Base-by-base conservation (phyloP, 2,888 invertebrate species). In the Crocallis elinguaria region DNA sequence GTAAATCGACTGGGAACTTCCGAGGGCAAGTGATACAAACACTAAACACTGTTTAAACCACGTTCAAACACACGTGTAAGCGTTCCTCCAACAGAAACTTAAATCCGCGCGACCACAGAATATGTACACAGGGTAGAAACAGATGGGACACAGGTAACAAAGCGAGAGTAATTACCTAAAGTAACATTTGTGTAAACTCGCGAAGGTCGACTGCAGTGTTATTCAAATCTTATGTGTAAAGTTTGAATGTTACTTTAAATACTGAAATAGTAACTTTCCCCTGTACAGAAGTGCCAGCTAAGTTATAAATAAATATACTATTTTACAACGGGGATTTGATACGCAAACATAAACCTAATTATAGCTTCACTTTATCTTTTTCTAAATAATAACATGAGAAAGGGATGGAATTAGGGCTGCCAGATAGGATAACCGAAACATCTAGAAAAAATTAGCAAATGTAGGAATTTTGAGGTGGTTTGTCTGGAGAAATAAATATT, bases 21-120 rank as follows among this genome's bases (percentile, higher is more conserved):
- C 46, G 35, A 33, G 44, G 46, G 75, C 75, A 75, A 73, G 72
- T 73, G 71, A 75, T 71, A 76, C 70, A 50, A 39, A 57, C 65
- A 64, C 64, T 61, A 54, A 64, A 64, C 67, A 69, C 62, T 72
- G 70, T 62, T 63, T 60, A 55, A 49, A 58, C 51, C 36, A 29
- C 71, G 75, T 76, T 69, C 60, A 72, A 75, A 75, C 75, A 78
- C 77, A 74, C 66, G 65, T 73, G 75, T 77, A 74, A 77, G 74
- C 67, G 62, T 66, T 75, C 77, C 68, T 75, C 77, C 71, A 77
- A 80, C 81, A 75, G 62, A 71, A 80, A 81, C 79, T 79, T 75
- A 75, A 79, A 78, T 78, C 77, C 74, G 68, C 62, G 59, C 66
- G 66, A 73, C 77, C 79, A 60, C 73, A 69, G 70, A 74, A 69